A percentile compares a stretch with the other conserved stretches of the same genome.
Conservation (phyloP, 1,140 invertebrate species). For the Cylas formicarius region DNA sequence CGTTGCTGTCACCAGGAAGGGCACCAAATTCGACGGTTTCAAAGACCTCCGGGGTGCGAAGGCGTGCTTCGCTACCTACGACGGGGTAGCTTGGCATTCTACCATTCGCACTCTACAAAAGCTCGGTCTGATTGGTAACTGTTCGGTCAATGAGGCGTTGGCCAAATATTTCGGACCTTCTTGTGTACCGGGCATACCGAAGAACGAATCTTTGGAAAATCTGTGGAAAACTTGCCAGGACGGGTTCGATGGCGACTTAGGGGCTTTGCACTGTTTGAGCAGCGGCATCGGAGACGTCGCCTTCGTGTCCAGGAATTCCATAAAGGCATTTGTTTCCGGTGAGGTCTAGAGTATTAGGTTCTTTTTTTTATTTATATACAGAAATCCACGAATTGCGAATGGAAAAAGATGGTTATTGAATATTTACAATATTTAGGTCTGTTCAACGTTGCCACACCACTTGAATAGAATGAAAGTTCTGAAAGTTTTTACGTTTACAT, state of each 20-base stretch:
- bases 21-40: slow-evolving; percentile 50
- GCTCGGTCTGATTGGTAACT: slow-evolving; percentile 24
- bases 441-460: no score
- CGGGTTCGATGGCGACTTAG: slow-evolving; percentile 46
- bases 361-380: no score
- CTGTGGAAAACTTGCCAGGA: slow-evolving; percentile 22
- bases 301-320: slow-evolving; percentile 67
- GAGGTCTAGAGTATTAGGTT: slow-evolving; percentile 14
- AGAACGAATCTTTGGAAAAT: slow-evolving; percentile 10
- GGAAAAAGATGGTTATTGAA: no score
- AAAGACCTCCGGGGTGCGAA: slow-evolving; percentile 56
- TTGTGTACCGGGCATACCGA: slow-evolving; percentile 48
- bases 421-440: no score
- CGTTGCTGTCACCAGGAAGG: slow-evolving; percentile 61
- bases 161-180: slow-evolving; percentile 55
- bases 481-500: no score
- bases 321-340: slow-evolving; percentile 56
- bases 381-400: no score
- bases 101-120: slow-evolving; percentile 44
- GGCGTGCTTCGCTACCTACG: slow-evolving; percentile 62
- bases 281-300: slow-evolving; percentile 76
- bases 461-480: no score
- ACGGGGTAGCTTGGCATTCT: slow-evolving; percentile 58
- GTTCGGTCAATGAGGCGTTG: slow-evolving; percentile 43
- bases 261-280: slow-evolving; percentile 73